phyloP scores from a whole-genome alignment of 2,888 invertebrate genomes.

The Euplagia quadripunctaria region DNA sequence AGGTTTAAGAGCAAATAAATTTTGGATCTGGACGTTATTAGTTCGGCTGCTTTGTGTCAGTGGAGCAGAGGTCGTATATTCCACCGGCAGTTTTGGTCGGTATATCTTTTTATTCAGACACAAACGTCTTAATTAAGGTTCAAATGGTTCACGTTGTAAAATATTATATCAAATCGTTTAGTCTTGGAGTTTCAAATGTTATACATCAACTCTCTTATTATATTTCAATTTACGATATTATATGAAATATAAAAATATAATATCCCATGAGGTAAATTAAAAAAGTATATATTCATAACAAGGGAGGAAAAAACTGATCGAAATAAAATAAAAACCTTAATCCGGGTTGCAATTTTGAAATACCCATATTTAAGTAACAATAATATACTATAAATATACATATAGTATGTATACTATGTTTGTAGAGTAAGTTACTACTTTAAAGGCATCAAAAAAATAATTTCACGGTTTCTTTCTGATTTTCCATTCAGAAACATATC shows the following conservation, averaged over 20 bases:
- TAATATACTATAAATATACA: too few relatives aligned
- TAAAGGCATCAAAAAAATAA: too few relatives aligned
- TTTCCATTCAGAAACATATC: too few relatives aligned
- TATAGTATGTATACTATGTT: too few relatives aligned
- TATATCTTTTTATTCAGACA: constrained; percentile 69
- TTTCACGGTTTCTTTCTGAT: too few relatives aligned
- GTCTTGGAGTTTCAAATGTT: constrained; percentile 44
- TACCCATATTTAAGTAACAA: too few relatives aligned
- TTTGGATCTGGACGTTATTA: constrained; percentile 67
- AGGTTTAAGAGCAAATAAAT: constrained; percentile 73
- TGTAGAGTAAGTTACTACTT: too few relatives aligned
- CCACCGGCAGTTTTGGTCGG: constrained; percentile 65
- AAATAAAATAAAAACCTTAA: neutral
- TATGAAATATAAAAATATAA: constrained; percentile 21
- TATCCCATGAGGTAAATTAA: constrained; percentile 56
- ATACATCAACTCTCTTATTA: constrained; percentile 57
- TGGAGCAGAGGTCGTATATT: constrained; percentile 69
- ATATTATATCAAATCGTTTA: constrained; percentile 64
- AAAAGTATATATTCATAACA: neutral
- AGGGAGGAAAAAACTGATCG: neutral
- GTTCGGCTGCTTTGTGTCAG: constrained; percentile 72
- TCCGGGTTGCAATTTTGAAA: too few relatives aligned
- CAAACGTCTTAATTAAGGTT: constrained; percentile 80
- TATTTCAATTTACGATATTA: constrained; percentile 40
- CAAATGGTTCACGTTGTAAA: constrained; percentile 69